Percentiles rank a stretch among this genome's conserved stretches.
phyloP scores from a whole-genome alignment of 1,140 invertebrate genomes.

The Propsilocerus akamusi region DNA sequence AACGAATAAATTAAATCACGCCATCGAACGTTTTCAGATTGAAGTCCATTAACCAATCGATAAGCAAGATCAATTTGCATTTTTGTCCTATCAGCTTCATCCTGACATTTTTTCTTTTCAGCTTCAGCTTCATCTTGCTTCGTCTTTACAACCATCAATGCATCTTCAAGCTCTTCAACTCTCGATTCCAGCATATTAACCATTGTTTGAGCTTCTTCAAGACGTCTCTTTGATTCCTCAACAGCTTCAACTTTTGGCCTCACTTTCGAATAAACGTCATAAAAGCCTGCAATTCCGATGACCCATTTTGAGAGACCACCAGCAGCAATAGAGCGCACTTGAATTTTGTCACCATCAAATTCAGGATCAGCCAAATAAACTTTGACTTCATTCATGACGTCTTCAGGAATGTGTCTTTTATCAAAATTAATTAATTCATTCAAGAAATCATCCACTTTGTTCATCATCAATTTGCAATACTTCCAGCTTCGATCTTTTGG shows the following conservation, averaged over 20 bases:
- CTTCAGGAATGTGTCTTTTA: constrained; percentile 84
- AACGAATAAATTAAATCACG: constrained; percentile 20
- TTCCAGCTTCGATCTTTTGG: constrained; percentile 91
- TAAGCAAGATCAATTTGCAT: constrained; percentile 81
- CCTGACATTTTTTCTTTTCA: constrained; percentile 75
- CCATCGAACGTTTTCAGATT: constrained; percentile 73
- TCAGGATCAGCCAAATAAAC: constrained; percentile 39
- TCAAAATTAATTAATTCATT: constrained; percentile 72
- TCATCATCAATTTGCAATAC: constrained; percentile 72
- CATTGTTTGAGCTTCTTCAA: constrained; percentile 69
- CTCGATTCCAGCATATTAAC: constrained; percentile 49
- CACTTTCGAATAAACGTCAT: constrained; percentile 80
- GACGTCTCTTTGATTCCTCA: constrained; percentile 23
- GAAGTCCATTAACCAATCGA: constrained; percentile 76
- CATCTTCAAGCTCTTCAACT: constrained; percentile 56
- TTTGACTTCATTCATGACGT: constrained; percentile 59
- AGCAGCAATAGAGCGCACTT: constrained; percentile 73
- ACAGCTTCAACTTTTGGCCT: constrained; percentile 62
- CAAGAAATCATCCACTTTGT: constrained; percentile 65
- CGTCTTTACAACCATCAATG: constrained; percentile 50
- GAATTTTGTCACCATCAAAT: constrained; percentile 72
- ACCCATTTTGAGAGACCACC: constrained; percentile 87
- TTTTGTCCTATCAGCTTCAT: constrained; percentile 65
- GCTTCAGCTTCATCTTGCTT: constrained; percentile 70
- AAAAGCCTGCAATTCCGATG: constrained; percentile 81